Base-by-base conservation (phyloP, 2,888 invertebrate genomes). In the Drosophila kuntzei region DNA sequence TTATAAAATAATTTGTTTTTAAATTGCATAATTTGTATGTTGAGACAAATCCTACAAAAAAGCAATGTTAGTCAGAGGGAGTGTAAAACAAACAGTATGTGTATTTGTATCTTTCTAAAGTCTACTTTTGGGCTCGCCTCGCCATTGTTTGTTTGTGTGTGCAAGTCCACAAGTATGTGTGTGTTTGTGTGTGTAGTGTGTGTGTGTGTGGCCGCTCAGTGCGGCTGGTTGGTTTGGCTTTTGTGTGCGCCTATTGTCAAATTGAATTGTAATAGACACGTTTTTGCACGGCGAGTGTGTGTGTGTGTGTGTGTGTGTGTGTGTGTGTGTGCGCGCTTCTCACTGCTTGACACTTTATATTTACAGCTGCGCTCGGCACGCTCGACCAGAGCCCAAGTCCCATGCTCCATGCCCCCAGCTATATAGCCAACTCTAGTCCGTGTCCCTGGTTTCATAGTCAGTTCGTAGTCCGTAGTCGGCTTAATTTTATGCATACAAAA, bases 221-320 rank as follows among this genome's bases (percentile, higher is more conserved):
- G 77, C 77, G 84, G 83, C 65, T 76, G 78, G 59, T 67, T 75
- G 85, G 81, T 72, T 81, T 87, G 81, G 87, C 83, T 87, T 87
- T 84, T 84, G 83, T 87, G 83, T 81, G 83, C 82, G 85, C 87
- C 84, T 86, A 86, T 87, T 87, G 89, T 88, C 86, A 88, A 87
- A 87, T 87, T 87, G 86, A 87, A 87, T 87, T 87, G 86, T 87
- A 87, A 87, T 87, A 87, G 89, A 87, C 86, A 87, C 86, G 86
- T 87, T 87, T 84, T 79, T 74, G 69, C 80, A 62, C 44, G 49
- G 62, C 64, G 58, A 72, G 54, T 63, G 53, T 60, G 16, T 57
- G 34, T 34, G 49, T 62, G 27, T 27, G 34, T n/a, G 6, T 34
- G 34, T 34, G 39, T 59, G 18, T 53, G 25, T 37, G 60, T 65